phyloP scores from a whole-genome alignment of 2,797 vertebrate species.

The Rhynchonycteris naso region DNA sequence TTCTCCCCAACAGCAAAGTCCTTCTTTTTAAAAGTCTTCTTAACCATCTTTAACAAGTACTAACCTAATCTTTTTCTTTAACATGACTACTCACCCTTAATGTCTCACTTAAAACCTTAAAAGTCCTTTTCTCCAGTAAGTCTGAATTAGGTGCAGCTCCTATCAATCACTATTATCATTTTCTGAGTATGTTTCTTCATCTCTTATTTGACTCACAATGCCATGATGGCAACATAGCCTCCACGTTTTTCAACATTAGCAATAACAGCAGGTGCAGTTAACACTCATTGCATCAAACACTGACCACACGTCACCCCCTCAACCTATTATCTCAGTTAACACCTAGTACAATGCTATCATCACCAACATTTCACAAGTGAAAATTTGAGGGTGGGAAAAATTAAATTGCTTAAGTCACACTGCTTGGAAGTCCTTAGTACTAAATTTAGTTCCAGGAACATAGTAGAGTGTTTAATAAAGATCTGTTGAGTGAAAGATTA shows the following conservation, averaged over 20 bases:
- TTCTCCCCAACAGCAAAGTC: background rate
- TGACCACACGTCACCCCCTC: accelerated
- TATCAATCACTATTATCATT: accelerated
- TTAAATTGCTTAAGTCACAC: background rate
- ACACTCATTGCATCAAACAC: too few species aligned
- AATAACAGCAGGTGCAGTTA: too few species aligned
- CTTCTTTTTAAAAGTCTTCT: background rate
- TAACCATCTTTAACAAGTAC: background rate
- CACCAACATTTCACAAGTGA: background rate
- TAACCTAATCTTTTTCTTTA: background rate
- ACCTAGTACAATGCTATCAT: too few species aligned
- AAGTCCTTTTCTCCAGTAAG: background rate
- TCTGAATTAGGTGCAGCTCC: background rate
- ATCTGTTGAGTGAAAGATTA: background rate
- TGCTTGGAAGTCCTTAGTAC: background rate
- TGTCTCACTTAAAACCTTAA: background rate
- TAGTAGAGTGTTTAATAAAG: background rate
- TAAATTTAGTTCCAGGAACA: background rate
- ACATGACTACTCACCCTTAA: background rate
- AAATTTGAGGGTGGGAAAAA: background rate
- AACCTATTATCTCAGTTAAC: background rate
- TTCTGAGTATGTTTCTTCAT: background rate
- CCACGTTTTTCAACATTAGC: background rate
- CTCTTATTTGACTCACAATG: background rate
- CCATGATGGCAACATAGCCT: background rate